phyloP scores from a whole-genome alignment of 1,140 invertebrate genomes.

The Lasioglossum baleicum region DNA sequence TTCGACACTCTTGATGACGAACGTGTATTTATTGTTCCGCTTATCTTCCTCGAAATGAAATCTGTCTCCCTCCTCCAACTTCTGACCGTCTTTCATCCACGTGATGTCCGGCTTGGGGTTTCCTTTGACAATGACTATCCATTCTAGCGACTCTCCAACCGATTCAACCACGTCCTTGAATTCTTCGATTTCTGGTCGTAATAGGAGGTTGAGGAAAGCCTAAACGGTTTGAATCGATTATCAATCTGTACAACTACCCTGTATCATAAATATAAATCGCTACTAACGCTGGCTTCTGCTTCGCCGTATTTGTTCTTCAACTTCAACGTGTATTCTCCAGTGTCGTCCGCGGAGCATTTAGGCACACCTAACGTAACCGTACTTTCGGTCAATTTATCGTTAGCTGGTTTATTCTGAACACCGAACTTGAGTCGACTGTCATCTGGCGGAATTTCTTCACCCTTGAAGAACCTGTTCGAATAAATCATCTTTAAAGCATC shows the following conservation, averaged over 20 bases:
- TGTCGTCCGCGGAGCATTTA: slow-evolving; percentile 86
- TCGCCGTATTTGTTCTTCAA: slow-evolving; percentile 90
- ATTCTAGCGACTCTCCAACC: slow-evolving; percentile 86
- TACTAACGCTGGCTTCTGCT: slow-evolving; percentile 82
- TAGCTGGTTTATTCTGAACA: slow-evolving; percentile 83
- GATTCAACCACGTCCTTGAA: slow-evolving; percentile 86
- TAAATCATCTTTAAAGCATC: background rate
- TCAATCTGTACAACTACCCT: background rate
- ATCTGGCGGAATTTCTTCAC: slow-evolving; percentile 75
- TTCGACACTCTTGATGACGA: slow-evolving; percentile 85
- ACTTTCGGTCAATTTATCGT: slow-evolving; percentile 88
- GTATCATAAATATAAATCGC: background rate
- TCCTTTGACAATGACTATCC: slow-evolving; percentile 86
- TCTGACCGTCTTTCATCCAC: slow-evolving; percentile 85
- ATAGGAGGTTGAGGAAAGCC: slow-evolving; percentile 87
- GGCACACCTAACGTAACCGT: slow-evolving; percentile 86
- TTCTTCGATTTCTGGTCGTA: slow-evolving; percentile 87
- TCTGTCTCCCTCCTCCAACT: slow-evolving; percentile 81
- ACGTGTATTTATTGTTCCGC: slow-evolving; percentile 83
- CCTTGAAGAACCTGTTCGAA: slow-evolving; percentile 77
- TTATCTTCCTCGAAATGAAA: slow-evolving; percentile 83
- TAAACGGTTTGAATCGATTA: slow-evolving; percentile 43
- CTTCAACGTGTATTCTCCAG: slow-evolving; percentile 89
- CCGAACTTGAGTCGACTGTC: slow-evolving; percentile 79
- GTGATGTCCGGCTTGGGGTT: slow-evolving; percentile 89